Percentiles rank a stretch among this genome's conserved stretches.
Evolutionary conservation across 2,888 invertebrate species (phyloP).

Genomic region (Agrochola litura): DNA sequence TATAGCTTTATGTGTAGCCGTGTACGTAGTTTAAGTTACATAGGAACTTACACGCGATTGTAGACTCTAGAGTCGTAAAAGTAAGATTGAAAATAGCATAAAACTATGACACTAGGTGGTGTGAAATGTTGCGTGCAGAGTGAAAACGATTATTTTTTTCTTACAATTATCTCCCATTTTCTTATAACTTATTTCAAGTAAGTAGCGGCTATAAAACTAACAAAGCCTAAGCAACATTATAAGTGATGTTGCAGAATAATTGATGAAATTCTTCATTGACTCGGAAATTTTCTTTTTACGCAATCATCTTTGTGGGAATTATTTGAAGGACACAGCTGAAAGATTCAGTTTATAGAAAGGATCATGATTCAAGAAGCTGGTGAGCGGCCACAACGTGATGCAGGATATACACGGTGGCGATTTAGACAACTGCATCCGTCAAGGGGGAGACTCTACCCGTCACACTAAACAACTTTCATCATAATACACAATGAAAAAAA

Average conservation of each 20-base stretch:
- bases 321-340: not conserved
- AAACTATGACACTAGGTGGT: not conserved
- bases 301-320: not conserved
- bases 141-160: constrained; percentile 2
- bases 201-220: constrained; percentile 5
- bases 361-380: no score
- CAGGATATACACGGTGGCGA: not conserved
- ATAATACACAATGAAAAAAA: no score
- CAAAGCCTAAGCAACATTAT: constrained; percentile 8
- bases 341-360: not conserved
- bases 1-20: no score
- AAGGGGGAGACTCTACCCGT: no score
- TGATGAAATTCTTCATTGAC: constrained; percentile 23
- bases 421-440: no score
- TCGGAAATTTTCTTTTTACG: constrained; percentile 6
- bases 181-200: not conserved
- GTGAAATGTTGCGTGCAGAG: not conserved
- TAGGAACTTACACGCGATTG: not conserved
- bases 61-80: rapidly evolving
- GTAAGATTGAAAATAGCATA: not conserved
- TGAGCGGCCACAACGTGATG: not conserved
- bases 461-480: no score
- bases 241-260: constrained; percentile 13
- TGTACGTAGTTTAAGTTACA: not conserved
- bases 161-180: constrained; percentile 1